Evolutionary conservation across 2,113 vertebrate species (phyloP).

Genomic region (Raja brachyura): DNA sequence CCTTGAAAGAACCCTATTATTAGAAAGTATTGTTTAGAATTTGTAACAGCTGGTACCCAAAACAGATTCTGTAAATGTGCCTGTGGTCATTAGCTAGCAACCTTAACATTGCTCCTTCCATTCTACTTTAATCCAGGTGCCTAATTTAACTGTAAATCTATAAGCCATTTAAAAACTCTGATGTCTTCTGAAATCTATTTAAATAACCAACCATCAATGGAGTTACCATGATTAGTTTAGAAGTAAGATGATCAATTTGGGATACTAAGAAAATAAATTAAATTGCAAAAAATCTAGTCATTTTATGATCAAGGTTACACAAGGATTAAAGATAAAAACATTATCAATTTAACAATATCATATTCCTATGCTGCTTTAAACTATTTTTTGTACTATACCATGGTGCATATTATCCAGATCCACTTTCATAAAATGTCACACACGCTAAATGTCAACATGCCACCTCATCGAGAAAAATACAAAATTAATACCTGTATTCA

Average conservation of each 20-base stretch:
- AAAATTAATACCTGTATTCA: background rate
- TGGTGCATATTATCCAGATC: background rate
- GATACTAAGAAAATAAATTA: background rate
- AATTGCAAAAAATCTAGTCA: background rate
- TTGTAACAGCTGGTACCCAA: conserved; percentile 16
- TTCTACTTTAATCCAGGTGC: conserved; percentile 17
- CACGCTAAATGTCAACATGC: background rate
- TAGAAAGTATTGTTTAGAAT: background rate
- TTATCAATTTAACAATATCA: background rate
- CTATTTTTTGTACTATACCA: background rate
- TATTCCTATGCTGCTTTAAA: background rate
- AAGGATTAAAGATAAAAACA: too few relatives aligned
- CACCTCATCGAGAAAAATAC: background rate
- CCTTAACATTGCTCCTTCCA: background rate
- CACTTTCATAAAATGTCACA: background rate
- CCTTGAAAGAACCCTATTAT: background rate
- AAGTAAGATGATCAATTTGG: background rate
- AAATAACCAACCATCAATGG: background rate
- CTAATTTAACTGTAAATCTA: conserved; percentile 14
- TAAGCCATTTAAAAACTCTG: conserved; percentile 1
- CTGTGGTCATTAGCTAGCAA: background rate
- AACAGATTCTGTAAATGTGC: background rate
- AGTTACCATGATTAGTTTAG: background rate
- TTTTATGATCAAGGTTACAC: too few relatives aligned
- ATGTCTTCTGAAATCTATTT: background rate